A percentile compares a stretch with the other conserved stretches of the same genome.
Evolutionary conservation across 2,888 invertebrate genomes (phyloP).

Genomic region (Torymus auratus): DNA sequence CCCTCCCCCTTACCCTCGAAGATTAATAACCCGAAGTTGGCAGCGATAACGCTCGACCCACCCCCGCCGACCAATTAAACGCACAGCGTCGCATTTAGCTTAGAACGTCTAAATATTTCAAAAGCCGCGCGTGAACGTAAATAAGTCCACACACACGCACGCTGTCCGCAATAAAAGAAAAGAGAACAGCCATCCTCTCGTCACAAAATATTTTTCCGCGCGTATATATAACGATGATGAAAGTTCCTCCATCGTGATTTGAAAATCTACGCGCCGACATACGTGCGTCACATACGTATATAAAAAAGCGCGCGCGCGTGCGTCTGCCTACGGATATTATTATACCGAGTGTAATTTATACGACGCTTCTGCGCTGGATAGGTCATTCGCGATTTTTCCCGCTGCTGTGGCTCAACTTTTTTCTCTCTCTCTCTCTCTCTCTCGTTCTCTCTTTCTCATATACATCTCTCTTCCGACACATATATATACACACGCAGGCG

Average conservation of each 20-base stretch:
- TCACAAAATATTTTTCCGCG: constrained; percentile 10
- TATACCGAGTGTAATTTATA: constrained; percentile 38
- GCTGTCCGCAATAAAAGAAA: background rate
- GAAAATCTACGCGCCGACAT: constrained; percentile 18
- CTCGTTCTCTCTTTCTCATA: no score
- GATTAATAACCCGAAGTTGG: constrained; percentile 33
- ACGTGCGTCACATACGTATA: background rate
- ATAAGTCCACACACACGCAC: background rate
- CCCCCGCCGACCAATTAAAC: background rate
- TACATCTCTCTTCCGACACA: background rate
- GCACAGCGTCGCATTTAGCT: background rate
- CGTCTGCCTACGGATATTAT: constrained; percentile 21
- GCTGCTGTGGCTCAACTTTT: constrained; percentile 17
- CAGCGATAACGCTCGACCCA: background rate
- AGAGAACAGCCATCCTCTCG: constrained; percentile 6
- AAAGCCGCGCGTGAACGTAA: background rate
- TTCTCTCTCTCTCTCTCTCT: background rate
- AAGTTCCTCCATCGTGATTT: constrained; percentile 14
- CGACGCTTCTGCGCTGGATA: constrained; percentile 40
- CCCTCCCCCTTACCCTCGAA: background rate
- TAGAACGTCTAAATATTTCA: constrained; percentile 1
- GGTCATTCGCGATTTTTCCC: constrained; percentile 44
- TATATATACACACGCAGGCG: background rate
- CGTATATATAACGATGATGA: constrained; percentile 16
- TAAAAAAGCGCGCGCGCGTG: background rate